phyloP scores from a whole-genome alignment of 2,888 invertebrate genomes.

The Agriopis marginaria region DNA sequence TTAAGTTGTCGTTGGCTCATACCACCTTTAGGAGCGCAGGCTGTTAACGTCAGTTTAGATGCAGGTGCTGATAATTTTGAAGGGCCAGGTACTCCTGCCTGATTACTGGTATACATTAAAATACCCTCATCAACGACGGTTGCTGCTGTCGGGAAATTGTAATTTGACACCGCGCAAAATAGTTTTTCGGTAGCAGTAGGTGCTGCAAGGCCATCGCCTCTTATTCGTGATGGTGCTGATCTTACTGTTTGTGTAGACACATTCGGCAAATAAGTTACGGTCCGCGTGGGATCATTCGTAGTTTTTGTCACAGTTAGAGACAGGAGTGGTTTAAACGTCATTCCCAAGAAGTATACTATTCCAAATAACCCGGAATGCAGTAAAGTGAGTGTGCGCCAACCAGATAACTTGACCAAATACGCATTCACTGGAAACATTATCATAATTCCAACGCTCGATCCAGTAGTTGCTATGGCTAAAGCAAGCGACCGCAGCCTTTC shows the following conservation, averaged over 20 bases:
- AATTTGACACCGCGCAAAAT: slow-evolving; percentile 60
- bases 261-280: slow-evolving; percentile 77
- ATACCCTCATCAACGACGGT: slow-evolving; percentile 63
- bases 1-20: slow-evolving; percentile 70
- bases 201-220: slow-evolving; percentile 44
- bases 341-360: slow-evolving; percentile 66
- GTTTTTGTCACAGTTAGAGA: slow-evolving; percentile 69
- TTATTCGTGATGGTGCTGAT: slow-evolving; percentile 52
- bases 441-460: slow-evolving; percentile 76
- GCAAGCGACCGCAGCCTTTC: slow-evolving; percentile 73
- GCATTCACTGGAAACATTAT: slow-evolving; percentile 68
- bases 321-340: slow-evolving; percentile 73
- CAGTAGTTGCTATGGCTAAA: slow-evolving; percentile 67
- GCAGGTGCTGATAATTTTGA: slow-evolving; percentile 55
- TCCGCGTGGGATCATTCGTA: slow-evolving; percentile 68
- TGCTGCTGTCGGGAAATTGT: slow-evolving; percentile 75
- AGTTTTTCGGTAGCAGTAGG: slow-evolving; percentile 59
- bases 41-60: slow-evolving; percentile 68
- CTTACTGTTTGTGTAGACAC: slow-evolving; percentile 56
- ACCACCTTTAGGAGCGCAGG: slow-evolving; percentile 63
- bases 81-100: slow-evolving; percentile 57
- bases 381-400: slow-evolving; percentile 72
- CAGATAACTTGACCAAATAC: slow-evolving; percentile 63
- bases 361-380: slow-evolving; percentile 74
- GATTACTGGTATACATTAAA: slow-evolving; percentile 40